A percentile compares a stretch with the other conserved stretches of the same genome.
Evolutionary conservation across 2,797 vertebrate genomes (phyloP).

Genomic region (Rhabdophis nuchalis): DNA sequence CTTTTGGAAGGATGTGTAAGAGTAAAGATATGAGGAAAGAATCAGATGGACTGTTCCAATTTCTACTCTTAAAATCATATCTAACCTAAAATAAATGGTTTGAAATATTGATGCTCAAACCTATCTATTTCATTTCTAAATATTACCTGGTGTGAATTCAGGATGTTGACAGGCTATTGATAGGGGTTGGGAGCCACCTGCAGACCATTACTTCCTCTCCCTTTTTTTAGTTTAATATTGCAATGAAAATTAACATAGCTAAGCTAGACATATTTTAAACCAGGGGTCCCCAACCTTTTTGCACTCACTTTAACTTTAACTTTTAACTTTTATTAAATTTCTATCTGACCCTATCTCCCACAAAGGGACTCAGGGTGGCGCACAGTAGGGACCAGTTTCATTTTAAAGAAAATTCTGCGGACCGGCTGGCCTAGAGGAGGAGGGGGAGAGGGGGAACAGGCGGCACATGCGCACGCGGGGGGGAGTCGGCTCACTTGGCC

Average conservation of each 20-base stretch:
- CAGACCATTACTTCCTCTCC: background rate
- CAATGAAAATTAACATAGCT: conserved; percentile 51
- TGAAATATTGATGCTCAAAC: background rate
- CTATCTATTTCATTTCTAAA: background rate
- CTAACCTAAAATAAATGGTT: background rate
- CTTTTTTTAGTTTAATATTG: conserved; percentile 41
- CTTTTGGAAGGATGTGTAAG: background rate
- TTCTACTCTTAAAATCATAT: background rate
- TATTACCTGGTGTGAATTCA: background rate
- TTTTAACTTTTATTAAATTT: too few relatives aligned
- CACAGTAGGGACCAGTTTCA: too few relatives aligned
- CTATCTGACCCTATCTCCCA: too few relatives aligned
- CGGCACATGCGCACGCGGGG: too few relatives aligned
- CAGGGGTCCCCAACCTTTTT: too few relatives aligned
- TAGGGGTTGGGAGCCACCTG: background rate
- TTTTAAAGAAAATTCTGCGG: too few relatives aligned
- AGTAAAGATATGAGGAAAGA: background rate
- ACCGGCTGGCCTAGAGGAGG: too few relatives aligned
- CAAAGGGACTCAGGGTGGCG: too few relatives aligned
- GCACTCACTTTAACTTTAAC: too few relatives aligned
- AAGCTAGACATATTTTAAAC: conserved; percentile 2
- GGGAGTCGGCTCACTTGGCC: too few relatives aligned
- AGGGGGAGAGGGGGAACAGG: too few relatives aligned
- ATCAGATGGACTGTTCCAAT: background rate
- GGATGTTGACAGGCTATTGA: background rate